Evolutionary conservation across 2,797 vertebrate genomes (phyloP), one percentile per base, ranked within the genome.

Genomic region (Tinamus major): DNA sequence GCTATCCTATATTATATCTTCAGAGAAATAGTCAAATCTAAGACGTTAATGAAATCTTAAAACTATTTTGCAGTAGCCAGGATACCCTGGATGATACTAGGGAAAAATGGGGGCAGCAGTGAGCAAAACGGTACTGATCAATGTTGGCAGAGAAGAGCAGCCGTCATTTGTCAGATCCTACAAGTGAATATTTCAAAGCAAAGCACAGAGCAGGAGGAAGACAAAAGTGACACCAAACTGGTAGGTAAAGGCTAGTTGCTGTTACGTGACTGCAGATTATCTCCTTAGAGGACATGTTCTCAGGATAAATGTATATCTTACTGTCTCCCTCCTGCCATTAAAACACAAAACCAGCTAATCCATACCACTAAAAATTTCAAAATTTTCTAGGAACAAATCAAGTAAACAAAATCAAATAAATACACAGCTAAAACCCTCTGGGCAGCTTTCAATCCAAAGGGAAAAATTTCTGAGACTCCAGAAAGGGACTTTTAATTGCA

Each of bases 81-180:
- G 16, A 18, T 51, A 3, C 0, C 2, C 2, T 46, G 9, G 3
- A 9, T 42, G 6, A 56, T 33, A 24, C 0, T 1, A 13, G 5
- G 2, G 24, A 62, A 84, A 79, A 37, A 1, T 29, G 8, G 7
- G 3, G 12, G 56, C 9, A 10, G 6, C 17, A 37, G 75, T 4
- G 8, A 16, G 16, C 86, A 2, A 3, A 3, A 53, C 55, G 19
- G 42, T 5, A 14, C 13, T 67, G 81, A 64, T n/a, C 37, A 23
- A 11, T 77, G 10, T 21, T 75, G 24, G 33, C 70, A 78, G 63
- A 9, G 3, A 61, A 77, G 2, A 19, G 1, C 4, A 56, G 9
- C 1, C 9, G 27, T 71, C 67, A 71, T 62, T 72, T 6, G 55
- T 69, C 13, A 20, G 12, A 35, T 37, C 37, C 80, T 86, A 39